Evolutionary conservation across 92 coral and sea anemone genomes (phyloP).

Genomic region (Parazoanthus swiftii): DNA sequence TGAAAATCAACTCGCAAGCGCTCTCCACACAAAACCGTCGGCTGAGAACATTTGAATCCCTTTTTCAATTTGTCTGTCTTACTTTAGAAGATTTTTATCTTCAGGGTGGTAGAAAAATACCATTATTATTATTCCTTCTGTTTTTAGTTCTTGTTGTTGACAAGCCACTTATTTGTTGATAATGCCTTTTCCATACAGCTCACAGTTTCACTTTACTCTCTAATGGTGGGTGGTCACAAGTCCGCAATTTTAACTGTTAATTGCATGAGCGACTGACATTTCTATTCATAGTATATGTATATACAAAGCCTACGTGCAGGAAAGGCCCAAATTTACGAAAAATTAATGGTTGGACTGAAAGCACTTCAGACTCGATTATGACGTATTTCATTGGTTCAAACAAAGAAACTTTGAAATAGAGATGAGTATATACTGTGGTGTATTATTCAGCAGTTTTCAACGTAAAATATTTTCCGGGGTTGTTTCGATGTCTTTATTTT

Average conservation of each 20-base stretch:
- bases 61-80: not conserved
- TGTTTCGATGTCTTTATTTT: too few species aligned
- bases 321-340: not conserved
- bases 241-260: not conserved
- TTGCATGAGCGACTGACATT: not conserved
- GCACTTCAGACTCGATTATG: too few species aligned
- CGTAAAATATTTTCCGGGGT: not conserved
- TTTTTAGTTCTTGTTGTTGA: conserved; percentile 15
- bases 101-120: conserved; percentile 5
- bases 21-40: not conserved
- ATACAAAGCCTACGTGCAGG: not conserved
- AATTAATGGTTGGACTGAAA: not conserved
- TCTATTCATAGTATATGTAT: not conserved
- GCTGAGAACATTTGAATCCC: not conserved
- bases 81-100: not conserved
- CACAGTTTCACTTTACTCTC: not conserved
- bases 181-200: not conserved
- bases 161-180: not conserved
- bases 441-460: not conserved
- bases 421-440: too few species aligned
- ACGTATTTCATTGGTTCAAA: too few species aligned
- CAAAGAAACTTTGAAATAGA: too few species aligned
- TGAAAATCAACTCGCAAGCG: not conserved
- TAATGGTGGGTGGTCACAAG: not conserved
- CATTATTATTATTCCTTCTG: conserved; percentile 15